These are phyloP conservation scores for Blastomussa wellsi DNA, from an alignment of 92 coral and sea anemone species.

Conservation along the genomic window DNA sequence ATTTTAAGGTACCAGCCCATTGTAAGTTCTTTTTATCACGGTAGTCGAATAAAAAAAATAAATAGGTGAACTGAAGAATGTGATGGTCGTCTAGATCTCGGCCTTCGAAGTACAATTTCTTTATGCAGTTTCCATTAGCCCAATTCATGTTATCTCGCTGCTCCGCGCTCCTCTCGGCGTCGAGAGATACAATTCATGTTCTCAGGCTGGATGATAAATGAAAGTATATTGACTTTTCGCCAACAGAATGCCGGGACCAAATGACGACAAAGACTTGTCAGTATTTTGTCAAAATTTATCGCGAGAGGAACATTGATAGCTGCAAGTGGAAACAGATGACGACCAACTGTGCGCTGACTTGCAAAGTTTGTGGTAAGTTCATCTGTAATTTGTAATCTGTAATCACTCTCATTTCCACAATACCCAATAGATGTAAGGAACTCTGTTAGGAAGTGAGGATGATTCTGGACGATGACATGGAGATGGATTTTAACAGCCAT, in stretches of 20 bases:
- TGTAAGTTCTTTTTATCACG: background rate
- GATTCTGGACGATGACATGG: no score
- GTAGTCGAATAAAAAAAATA: no score
- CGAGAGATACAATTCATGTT: background rate
- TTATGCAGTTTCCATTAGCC: no score
- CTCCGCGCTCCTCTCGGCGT: no score
- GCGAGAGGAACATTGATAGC: conserved; percentile 8
- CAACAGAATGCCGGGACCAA: conserved; percentile 15
- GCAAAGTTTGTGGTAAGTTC: conserved; percentile 43
- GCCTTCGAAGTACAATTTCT: no score
- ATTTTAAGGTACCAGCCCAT: background rate
- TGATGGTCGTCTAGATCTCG: no score
- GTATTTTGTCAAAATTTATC: conserved; percentile 23
- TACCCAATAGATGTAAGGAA: no score
- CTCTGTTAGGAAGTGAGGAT: no score
- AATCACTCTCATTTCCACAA: no score
- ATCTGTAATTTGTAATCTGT: background rate
- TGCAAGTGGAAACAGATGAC: conserved; percentile 27
- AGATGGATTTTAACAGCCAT: no score
- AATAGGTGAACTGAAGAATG: no score
- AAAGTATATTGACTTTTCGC: background rate
- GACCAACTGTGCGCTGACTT: conserved; percentile 24
- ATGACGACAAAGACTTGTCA: conserved; percentile 21
- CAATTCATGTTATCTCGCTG: no score
- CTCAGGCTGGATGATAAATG: background rate